phyloP scores from a whole-genome alignment of 1,140 invertebrate species.

The Choristoneura fumiferana region DNA sequence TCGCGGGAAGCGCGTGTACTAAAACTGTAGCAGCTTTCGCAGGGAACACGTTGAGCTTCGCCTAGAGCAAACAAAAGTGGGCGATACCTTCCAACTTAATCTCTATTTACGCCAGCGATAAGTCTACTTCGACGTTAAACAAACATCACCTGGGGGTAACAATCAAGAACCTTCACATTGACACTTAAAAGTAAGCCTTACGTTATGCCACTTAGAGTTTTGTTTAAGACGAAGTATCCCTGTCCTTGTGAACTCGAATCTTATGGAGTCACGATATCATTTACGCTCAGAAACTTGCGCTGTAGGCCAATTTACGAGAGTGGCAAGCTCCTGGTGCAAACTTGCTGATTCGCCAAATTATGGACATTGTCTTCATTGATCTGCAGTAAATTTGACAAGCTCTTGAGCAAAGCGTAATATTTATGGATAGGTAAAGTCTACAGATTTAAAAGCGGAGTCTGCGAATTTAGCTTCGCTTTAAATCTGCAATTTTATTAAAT shows the following conservation, averaged over 20 bases:
- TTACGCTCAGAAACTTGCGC: constrained; percentile 40
- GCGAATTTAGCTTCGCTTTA: too few relatives aligned
- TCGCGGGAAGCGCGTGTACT: constrained; percentile 5
- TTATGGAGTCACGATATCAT: constrained; percentile 43
- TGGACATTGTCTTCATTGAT: constrained; percentile 35
- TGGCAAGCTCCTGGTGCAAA: constrained; percentile 33
- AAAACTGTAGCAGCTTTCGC: constrained; percentile 11
- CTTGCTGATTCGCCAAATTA: constrained; percentile 34
- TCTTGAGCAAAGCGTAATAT: neutral
- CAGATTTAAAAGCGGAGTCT: too few relatives aligned
- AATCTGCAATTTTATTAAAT: too few relatives aligned
- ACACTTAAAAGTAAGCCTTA: constrained; percentile 25
- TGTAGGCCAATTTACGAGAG: constrained; percentile 42
- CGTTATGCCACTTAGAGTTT: constrained; percentile 18
- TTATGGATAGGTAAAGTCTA: too few relatives aligned
- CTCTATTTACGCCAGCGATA: constrained; percentile 42
- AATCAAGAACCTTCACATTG: constrained; percentile 29
- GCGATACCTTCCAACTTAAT: constrained; percentile 28
- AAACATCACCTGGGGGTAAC: constrained; percentile 42
- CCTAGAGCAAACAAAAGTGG: constrained; percentile 34
- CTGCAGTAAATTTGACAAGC: constrained; percentile 23
- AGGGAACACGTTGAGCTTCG: constrained; percentile 15
- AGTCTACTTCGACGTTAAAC: constrained; percentile 42
- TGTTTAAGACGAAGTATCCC: constrained; percentile 16
- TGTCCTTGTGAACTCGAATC: constrained; percentile 29